Evolutionary conservation across 1,140 invertebrate genomes (phyloP).

Genomic region (Ephestia elutella): DNA sequence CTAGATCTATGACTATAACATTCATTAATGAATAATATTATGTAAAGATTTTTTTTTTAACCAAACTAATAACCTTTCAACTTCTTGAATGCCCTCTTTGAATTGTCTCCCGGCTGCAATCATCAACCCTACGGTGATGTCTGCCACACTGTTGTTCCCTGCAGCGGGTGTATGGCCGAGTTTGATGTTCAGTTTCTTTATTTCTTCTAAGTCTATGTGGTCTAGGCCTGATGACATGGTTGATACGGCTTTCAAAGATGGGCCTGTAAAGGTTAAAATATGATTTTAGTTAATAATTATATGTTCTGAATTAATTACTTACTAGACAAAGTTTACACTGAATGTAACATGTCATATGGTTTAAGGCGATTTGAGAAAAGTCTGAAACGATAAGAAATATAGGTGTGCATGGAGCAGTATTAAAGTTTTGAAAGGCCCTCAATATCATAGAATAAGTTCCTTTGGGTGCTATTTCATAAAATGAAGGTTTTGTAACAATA

Average conservation of each 20-base stretch:
- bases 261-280: slow-evolving; percentile 67
- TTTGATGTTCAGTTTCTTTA: slow-evolving; percentile 79
- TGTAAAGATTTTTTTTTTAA: no score
- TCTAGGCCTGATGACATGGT: slow-evolving; percentile 92
- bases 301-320: neutral
- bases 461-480: no score
- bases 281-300: neutral
- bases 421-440: no score
- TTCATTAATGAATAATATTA: no score
- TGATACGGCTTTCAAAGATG: slow-evolving; percentile 86
- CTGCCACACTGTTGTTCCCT: slow-evolving; percentile 87
- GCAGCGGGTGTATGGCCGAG: slow-evolving; percentile 89
- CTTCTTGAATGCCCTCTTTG: slow-evolving; percentile 80
- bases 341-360: no score
- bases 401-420: no score
- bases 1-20: no score
- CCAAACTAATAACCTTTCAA: slow-evolving; percentile 75
- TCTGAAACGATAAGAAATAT: no score
- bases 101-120: slow-evolving; percentile 83
- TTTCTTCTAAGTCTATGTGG: slow-evolving; percentile 79
- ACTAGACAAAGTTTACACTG: no score
- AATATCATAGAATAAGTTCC: no score
- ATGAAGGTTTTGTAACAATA: no score
- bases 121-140: slow-evolving; percentile 85
- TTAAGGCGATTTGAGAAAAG: no score